Evolutionary conservation across 53 echinoderm and acorn worm genomes (phyloP), one percentile per base, ranked within the genome.

Genomic region (Actinopyga echinites): DNA sequence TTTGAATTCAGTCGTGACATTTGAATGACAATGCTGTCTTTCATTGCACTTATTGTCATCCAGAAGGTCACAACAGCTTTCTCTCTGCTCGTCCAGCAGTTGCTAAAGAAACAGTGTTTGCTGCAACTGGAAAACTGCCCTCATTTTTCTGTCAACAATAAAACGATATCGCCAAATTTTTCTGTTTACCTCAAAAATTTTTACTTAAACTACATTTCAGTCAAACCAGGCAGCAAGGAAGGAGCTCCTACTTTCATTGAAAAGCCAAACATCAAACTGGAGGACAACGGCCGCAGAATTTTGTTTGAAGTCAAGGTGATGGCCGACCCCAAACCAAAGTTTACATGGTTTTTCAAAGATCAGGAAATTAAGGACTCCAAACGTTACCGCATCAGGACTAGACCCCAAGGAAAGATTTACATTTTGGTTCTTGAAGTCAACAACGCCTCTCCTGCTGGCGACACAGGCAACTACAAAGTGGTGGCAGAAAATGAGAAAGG

Each of bases 181-280:
- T n/a, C n/a, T n/a, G n/a, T n/a, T 63, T 63, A 26, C 30, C n/a
- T n/a, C 37, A 3, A 37, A 3, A 37, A 7, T 79, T 84, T 7
- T 37, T 37, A 3, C 37, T 37, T 37, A 5, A 37, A 37, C 37
- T 37, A 26, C 9, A 17, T 15, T 37, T 32, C 86, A 96, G 96
- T 96, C 37, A 89, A 90, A 65, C 87, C 93, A 74, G 93, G 86
- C 56, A 97, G 94, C 81, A 97, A 86, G 64, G 91, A 99, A 75
- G 99, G 99, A 25, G 99, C 94, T 33, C 99, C 99, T 17, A 92
- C 99, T 29, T 99, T 99, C 83, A 92, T 94, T 12, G 99, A 95
- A 83, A 95, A 92, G 78, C 99, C 99, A 10, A 94, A 86, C 56
- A 99, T 99, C 79, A 94, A 92, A 62, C 99, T 95, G 52, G 99